Conservation (phyloP, 2,113 vertebrate genomes). For the Coturnix japonica region DNA sequence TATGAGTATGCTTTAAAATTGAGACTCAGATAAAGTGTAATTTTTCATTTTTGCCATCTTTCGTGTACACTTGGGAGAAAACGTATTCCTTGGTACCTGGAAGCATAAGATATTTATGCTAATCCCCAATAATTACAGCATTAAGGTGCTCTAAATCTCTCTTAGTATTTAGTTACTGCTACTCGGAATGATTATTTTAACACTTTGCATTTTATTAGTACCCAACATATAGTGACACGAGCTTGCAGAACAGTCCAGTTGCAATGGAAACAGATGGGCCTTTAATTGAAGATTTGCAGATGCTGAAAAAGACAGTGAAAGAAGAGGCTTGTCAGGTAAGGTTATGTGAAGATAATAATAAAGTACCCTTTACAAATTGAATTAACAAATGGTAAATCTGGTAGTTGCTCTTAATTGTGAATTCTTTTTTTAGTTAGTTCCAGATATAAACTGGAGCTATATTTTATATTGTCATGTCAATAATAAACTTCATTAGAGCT, state of each 20-base stretch:
- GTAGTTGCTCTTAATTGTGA: background rate
- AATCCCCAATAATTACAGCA: background rate
- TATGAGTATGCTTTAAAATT: background rate
- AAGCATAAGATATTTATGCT: background rate
- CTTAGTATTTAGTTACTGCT: background rate
- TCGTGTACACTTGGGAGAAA: background rate
- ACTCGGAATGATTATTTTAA: conserved; percentile 59
- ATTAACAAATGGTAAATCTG: background rate
- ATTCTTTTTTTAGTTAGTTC: background rate
- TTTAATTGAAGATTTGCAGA: conserved; percentile 89
- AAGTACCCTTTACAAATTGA: background rate
- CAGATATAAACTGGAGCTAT: background rate
- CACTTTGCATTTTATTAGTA: conserved; percentile 86
- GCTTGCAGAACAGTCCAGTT: conserved; percentile 83
- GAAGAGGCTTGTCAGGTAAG: conserved; percentile 92
- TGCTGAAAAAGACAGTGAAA: conserved; percentile 89
- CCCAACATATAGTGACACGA: conserved; percentile 81
- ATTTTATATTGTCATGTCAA: no score
- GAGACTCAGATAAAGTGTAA: background rate
- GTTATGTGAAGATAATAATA: conserved; percentile 3
- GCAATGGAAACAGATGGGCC: conserved; percentile 95
- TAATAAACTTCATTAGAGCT: background rate
- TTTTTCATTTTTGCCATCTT: background rate
- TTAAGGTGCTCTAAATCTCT: conserved; percentile 24
- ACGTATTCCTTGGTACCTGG: background rate